Conservation (phyloP, 2,797 vertebrate genomes). For the Mormyrus hasselquistii region DNA sequence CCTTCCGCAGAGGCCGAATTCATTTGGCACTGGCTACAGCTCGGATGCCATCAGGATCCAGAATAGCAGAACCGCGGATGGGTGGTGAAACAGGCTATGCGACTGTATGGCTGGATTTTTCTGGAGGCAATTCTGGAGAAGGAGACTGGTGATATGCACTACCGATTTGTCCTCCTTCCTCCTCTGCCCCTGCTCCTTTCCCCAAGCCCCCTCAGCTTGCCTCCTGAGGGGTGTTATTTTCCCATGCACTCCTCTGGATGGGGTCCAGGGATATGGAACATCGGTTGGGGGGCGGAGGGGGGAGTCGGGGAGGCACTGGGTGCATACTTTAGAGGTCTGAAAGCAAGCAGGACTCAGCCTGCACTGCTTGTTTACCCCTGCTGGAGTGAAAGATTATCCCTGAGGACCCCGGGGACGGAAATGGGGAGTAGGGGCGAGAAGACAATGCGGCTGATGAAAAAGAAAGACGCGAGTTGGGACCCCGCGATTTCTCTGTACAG, state of each 20-base stretch:
- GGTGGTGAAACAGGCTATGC: constrained; percentile 13
- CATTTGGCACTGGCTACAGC: not conserved
- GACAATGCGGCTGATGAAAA: not conserved
- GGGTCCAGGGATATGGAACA: constrained; percentile 64
- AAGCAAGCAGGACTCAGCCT: constrained; percentile 62
- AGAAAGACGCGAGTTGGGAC: not conserved
- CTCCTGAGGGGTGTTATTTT: constrained; percentile 66
- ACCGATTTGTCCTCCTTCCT: not conserved
- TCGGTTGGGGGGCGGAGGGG: constrained; percentile 65
- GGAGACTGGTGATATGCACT: not conserved
- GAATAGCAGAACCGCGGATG: not conserved
- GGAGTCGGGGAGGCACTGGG: constrained; percentile 50
- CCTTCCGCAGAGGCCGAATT: not conserved
- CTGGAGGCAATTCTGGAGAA: not conserved
- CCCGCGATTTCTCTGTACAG: not conserved
- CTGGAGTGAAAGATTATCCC: not conserved
- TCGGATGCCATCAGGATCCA: not conserved
- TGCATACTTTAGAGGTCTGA: constrained; percentile 56
- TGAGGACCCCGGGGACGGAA: not conserved
- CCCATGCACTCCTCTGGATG: constrained; percentile 83
- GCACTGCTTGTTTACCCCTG: constrained; percentile 24
- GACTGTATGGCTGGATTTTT: constrained; percentile 26
- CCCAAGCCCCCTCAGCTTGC: constrained; percentile 9
- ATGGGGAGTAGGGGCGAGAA: not conserved
- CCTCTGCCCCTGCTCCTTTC: constrained; percentile 44